These are phyloP conservation scores for Atethmia centrago DNA, from an alignment of 2,888 invertebrate genomes.

Conservation along the genomic window DNA sequence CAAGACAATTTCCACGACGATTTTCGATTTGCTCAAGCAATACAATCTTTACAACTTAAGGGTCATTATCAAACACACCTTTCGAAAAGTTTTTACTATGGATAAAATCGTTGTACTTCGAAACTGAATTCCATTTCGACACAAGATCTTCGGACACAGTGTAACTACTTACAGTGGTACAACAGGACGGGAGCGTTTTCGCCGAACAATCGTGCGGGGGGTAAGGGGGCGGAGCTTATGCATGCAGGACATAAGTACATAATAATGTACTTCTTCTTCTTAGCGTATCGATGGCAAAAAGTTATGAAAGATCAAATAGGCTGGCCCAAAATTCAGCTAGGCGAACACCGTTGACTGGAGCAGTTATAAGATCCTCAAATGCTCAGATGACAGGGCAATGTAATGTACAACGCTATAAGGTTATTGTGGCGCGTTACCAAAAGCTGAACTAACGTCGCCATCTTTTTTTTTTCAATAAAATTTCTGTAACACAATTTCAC, in stretches of 20 bases:
- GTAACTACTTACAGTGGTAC: not conserved
- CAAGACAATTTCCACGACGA: slow-evolving; percentile 9
- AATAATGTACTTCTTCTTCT: not conserved
- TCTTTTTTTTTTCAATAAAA: not conserved
- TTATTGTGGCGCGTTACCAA: not conserved
- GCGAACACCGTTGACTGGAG: not conserved
- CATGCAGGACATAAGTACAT: not conserved
- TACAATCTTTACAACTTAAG: slow-evolving; percentile 19
- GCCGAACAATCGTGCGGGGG: not conserved
- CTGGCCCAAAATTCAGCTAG: not conserved
- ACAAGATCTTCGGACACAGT: slow-evolving; percentile 48
- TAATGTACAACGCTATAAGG: not conserved
- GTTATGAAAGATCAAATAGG: not conserved
- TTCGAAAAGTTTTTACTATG: slow-evolving; percentile 46
- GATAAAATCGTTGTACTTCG: slow-evolving; percentile 59
- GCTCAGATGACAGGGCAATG: not conserved
- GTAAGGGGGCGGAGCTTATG: not conserved
- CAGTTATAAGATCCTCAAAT: not conserved
- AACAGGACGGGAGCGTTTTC: not conserved
- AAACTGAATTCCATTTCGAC: slow-evolving; percentile 70
- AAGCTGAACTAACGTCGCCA: not conserved
- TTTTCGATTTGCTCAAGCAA: slow-evolving; percentile 35
- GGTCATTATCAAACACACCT: slow-evolving; percentile 52
- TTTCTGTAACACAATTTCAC: not conserved
- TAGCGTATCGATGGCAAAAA: not conserved